Conservation (phyloP, 2,113 vertebrate genomes). For the Pan paniscus region DNA sequence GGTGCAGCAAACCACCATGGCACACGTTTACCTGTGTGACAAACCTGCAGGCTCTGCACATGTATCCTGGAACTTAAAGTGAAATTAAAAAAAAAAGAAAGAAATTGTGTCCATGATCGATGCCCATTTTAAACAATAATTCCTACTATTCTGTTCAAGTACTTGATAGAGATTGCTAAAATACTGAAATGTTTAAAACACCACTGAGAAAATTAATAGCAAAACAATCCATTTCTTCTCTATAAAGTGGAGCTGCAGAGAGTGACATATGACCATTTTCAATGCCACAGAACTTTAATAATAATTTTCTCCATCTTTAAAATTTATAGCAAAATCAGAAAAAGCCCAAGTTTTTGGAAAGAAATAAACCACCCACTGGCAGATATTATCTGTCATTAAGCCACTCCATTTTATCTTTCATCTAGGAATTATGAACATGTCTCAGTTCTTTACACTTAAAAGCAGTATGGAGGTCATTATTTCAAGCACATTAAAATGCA, state of each 20-base stretch:
- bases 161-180: constrained; percentile 22
- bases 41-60: too few relatives aligned
- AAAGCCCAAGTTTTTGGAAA: constrained; percentile 29
- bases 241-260: neutral
- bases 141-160: neutral
- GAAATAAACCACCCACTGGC: constrained; percentile 61
- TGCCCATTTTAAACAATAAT: neutral
- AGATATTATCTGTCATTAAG: constrained; percentile 69
- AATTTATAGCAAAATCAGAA: neutral
- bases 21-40: too few relatives aligned
- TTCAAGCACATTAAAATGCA: constrained; percentile 59
- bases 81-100: too few relatives aligned
- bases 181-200: constrained; percentile 10
- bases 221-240: neutral
- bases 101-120: neutral
- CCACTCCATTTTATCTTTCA: constrained; percentile 45
- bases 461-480: constrained; percentile 48
- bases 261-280: constrained; percentile 21
- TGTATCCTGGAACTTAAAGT: too few relatives aligned
- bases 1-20: too few relatives aligned
- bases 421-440: constrained; percentile 36
- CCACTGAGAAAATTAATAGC: constrained; percentile 51
- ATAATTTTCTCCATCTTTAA: constrained; percentile 50
- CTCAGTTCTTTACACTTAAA: constrained; percentile 63
- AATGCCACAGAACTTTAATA: neutral